A percentile compares a stretch with the other conserved stretches of the same genome.
Conservation (phyloP, 2,888 invertebrate genomes). For the Crossocerus cetratus region DNA sequence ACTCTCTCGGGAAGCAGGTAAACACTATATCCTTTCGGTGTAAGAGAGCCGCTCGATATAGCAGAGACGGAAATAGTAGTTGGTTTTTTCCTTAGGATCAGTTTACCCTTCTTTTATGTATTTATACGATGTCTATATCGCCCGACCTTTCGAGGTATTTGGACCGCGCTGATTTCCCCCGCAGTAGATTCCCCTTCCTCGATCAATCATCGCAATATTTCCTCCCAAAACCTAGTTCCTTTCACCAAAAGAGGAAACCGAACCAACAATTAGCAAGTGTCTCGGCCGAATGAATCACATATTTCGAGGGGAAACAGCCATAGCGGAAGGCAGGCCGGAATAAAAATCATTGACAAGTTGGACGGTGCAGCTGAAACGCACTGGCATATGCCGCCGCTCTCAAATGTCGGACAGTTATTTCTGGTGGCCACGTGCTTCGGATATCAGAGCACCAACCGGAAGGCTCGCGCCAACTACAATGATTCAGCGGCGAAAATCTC, state of each 20-base stretch:
- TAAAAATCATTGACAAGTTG: too few species aligned
- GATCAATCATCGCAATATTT: too few species aligned
- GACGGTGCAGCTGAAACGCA: conserved; percentile 13
- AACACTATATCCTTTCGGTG: conserved; percentile 12
- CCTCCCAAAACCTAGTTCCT: too few species aligned
- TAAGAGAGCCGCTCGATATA: conserved; percentile 32
- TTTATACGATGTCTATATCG: conserved; percentile 22
- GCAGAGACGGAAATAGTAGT: conserved; percentile 36
- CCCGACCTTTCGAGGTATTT: not conserved
- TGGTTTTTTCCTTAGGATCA: conserved; percentile 31
- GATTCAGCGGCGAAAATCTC: conserved; percentile 20
- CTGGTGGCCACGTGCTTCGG: conserved; percentile 58
- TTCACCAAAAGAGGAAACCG: too few species aligned
- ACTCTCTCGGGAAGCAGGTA: conserved; percentile 3
- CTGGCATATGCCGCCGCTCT: conserved; percentile 37
- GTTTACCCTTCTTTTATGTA: conserved; percentile 13
- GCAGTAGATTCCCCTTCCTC: too few species aligned
- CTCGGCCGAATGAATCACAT: too few species aligned
- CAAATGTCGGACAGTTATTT: conserved; percentile 62
- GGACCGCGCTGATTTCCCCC: not conserved
- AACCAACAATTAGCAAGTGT: too few species aligned
- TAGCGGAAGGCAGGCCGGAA: too few species aligned
- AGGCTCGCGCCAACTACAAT: conserved; percentile 27
- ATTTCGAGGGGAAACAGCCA: too few species aligned
- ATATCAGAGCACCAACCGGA: conserved; percentile 37